Evolutionary conservation across 2,888 invertebrate genomes (phyloP).

Genomic region (Caenorhabditis sp.): DNA sequence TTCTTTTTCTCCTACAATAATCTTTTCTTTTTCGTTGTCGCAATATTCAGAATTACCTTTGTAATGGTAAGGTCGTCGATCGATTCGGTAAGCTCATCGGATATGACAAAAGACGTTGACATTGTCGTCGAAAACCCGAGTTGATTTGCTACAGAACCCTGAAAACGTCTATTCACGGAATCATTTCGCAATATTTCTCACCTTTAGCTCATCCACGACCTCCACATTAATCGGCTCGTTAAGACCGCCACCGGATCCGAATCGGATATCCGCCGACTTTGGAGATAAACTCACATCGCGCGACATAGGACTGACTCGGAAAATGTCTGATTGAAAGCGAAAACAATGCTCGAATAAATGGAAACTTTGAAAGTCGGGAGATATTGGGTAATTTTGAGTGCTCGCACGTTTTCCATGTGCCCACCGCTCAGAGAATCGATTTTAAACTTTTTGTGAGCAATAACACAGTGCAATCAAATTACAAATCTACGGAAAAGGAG

Average conservation of each 20-base stretch:
- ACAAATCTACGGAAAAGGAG: no score
- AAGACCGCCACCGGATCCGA: constrained; percentile 15
- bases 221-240: constrained; percentile 58
- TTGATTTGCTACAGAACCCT: constrained; percentile 25
- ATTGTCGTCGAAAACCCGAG: constrained; percentile 46
- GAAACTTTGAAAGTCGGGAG: neutral
- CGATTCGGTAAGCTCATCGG: constrained; percentile 51
- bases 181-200: neutral
- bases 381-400: no score
- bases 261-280: constrained; percentile 43
- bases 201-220: constrained; percentile 55
- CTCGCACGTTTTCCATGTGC: neutral
- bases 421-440: no score
- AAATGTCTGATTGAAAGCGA: constrained; percentile 1
- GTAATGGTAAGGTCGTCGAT: constrained; percentile 44
- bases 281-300: constrained; percentile 57
- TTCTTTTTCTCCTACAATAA: constrained; percentile 42
- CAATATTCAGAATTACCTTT: constrained; percentile 34
- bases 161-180: neutral
- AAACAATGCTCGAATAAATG: no score
- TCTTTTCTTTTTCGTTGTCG: neutral
- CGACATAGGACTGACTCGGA: constrained; percentile 32
- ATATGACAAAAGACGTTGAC: constrained; percentile 48
- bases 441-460: no score
- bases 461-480: no score